A percentile compares a stretch with the other conserved stretches of the same genome.
These are phyloP conservation scores for Apaloderma vittatum DNA, from an alignment of 2,113 vertebrate species.

Conservation along the genomic window DNA sequence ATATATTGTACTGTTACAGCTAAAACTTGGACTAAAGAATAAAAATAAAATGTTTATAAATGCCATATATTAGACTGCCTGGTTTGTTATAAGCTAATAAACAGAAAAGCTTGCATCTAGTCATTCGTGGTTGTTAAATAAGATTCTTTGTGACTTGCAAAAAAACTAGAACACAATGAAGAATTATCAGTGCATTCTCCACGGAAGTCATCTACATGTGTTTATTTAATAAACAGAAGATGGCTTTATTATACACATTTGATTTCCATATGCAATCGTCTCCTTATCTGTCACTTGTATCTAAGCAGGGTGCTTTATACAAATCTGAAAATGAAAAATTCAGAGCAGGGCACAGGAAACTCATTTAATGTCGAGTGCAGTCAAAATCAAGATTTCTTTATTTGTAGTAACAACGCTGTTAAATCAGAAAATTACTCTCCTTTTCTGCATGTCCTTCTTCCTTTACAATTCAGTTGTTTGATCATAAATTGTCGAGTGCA, in stretches of 20 bases:
- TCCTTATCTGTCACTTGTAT: conserved; percentile 87
- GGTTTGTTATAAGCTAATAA: conserved; percentile 45
- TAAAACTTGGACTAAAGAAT: not conserved
- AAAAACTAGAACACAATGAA: conserved; percentile 77
- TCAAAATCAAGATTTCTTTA: conserved; percentile 88
- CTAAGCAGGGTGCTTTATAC: conserved; percentile 82
- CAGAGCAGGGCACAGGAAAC: conserved; percentile 82
- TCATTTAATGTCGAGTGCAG: conserved; percentile 88
- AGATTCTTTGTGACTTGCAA: conserved; percentile 82
- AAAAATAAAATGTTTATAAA: conserved; percentile 39
- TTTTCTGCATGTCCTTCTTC: conserved; percentile 83
- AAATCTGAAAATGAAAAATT: conserved; percentile 90
- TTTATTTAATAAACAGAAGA: conserved; percentile 90
- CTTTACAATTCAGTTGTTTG: conserved; percentile 91
- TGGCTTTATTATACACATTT: conserved; percentile 87
- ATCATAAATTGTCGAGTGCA: conserved; percentile 96
- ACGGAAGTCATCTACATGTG: conserved; percentile 82
- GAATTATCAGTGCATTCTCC: conserved; percentile 81
- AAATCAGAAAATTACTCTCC: conserved; percentile 91
- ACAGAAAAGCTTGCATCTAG: conserved; percentile 51
- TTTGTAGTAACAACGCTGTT: conserved; percentile 89
- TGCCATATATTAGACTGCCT: conserved; percentile 31
- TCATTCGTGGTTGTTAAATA: conserved; percentile 77
- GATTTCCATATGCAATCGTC: conserved; percentile 80
- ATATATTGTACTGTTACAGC: not conserved